These are phyloP conservation scores for Stichopus chloronotus DNA, from an alignment of 35 echinoderm and acorn worm genomes.

Conservation along the genomic window DNA sequence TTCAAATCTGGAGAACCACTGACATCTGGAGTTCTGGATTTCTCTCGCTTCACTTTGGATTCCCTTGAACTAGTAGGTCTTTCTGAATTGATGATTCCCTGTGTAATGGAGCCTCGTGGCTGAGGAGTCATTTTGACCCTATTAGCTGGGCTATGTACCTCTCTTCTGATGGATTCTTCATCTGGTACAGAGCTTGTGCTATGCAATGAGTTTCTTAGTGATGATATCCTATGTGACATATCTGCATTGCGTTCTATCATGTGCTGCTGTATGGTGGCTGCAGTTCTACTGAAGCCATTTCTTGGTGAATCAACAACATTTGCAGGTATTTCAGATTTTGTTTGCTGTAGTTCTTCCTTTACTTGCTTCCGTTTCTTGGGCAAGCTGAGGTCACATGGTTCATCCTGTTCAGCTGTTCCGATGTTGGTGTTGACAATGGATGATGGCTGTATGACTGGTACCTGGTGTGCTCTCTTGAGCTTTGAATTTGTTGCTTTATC, in stretches of 20 bases:
- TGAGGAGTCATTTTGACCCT: constrained; percentile 78
- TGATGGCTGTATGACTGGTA: constrained; percentile 49
- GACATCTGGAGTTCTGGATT: constrained; percentile 13
- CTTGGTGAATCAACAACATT: not conserved
- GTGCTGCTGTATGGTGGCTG: not conserved
- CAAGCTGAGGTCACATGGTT: constrained; percentile 96
- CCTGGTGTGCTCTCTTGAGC: constrained; percentile 25
- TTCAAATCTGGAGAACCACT: constrained; percentile 9
- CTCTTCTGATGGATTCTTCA: not conserved
- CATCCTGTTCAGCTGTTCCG: constrained; percentile 68
- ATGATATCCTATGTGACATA: not conserved
- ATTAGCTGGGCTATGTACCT: not conserved
- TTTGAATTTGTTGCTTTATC: not conserved
- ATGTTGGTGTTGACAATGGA: not conserved
- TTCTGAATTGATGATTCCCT: constrained; percentile 76
- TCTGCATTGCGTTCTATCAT: not conserved
- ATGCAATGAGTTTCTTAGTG: not conserved
- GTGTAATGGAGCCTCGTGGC: constrained; percentile 83
- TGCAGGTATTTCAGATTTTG: constrained; percentile 23
- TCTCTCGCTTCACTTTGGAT: not conserved
- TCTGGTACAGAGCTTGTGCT: not conserved
- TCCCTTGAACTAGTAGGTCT: constrained; percentile 15
- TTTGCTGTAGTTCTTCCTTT: not conserved
- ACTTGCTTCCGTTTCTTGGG: constrained; percentile 78
- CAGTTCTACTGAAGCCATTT: not conserved